phyloP scores from a whole-genome alignment of 53 echinoderm and acorn worm genomes.

The Zoroaster sp. region DNA sequence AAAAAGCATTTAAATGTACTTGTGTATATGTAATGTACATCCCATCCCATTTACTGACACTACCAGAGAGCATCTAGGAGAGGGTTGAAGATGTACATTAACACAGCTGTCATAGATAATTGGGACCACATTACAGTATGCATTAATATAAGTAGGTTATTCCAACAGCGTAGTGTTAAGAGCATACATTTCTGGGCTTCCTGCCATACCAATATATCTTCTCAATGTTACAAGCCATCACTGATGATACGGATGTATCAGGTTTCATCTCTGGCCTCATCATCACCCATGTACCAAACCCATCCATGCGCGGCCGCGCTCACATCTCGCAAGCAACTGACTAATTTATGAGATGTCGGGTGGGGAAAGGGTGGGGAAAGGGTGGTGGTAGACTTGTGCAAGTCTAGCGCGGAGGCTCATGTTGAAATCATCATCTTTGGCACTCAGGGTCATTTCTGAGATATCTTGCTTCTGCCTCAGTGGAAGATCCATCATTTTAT shows the following conservation, averaged over 20 bases:
- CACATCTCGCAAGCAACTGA: conserved; percentile 33
- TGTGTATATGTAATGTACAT: too few relatives aligned
- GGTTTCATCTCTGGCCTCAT: background rate
- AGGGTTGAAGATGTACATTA: too few relatives aligned
- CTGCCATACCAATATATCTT: background rate
- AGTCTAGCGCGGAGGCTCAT: background rate
- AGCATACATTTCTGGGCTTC: too few relatives aligned
- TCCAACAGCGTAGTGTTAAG: too few relatives aligned
- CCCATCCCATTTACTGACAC: too few relatives aligned
- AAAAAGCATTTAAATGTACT: too few relatives aligned
- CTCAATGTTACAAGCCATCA: background rate
- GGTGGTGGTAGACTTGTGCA: conserved; percentile 10
- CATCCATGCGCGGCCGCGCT: conserved; percentile 1
- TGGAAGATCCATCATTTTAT: background rate
- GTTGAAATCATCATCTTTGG: background rate
- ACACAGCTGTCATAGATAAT: too few relatives aligned
- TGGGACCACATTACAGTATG: too few relatives aligned
- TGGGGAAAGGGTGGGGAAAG: background rate
- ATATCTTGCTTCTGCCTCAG: background rate
- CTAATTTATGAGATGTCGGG: conserved; percentile 43
- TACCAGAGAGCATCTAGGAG: too few relatives aligned
- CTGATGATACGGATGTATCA: conserved; percentile 6
- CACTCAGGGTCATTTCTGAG: background rate
- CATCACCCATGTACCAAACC: background rate
- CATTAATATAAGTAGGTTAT: too few relatives aligned